Evolutionary conservation across 2,797 vertebrate species (phyloP).

Genomic region (Micropoecilia bifurca): DNA sequence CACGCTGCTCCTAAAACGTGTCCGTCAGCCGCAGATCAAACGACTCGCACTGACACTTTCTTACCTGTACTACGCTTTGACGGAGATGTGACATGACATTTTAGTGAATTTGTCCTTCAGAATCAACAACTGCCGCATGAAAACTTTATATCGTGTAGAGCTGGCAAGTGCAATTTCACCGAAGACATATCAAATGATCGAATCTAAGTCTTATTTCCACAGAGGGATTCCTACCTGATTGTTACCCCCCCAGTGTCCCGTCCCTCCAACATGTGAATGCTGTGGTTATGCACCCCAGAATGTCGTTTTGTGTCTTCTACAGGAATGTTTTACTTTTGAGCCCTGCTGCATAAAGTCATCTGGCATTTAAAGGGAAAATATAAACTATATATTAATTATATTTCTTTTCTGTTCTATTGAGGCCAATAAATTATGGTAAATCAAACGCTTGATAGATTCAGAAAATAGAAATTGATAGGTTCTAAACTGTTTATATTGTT

Average conservation of each 20-base stretch:
- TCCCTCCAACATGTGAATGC: constrained; percentile 18
- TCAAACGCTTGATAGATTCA: neutral
- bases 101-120: constrained; percentile 56
- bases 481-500: neutral
- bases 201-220: constrained; percentile 20
- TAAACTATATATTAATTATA: neutral
- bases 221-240: neutral
- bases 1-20: constrained; percentile 35
- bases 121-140: constrained; percentile 27
- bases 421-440: neutral
- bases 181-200: constrained; percentile 19
- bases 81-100: constrained; percentile 56
- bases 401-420: neutral
- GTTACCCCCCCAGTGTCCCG: constrained; percentile 3
- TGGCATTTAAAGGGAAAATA: neutral
- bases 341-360: constrained; percentile 8
- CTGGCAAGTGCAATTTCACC: constrained; percentile 20
- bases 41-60: constrained; percentile 41
- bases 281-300: neutral
- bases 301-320: constrained; percentile 13
- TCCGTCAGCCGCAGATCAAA: constrained; percentile 53
- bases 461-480: neutral
- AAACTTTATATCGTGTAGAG: constrained; percentile 16
- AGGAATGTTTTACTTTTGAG: neutral
- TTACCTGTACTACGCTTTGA: constrained; percentile 45